Evolutionary conservation across 2,113 vertebrate genomes (phyloP), one percentile per base, ranked within the genome.

Genomic region (Anhinga anhinga): DNA sequence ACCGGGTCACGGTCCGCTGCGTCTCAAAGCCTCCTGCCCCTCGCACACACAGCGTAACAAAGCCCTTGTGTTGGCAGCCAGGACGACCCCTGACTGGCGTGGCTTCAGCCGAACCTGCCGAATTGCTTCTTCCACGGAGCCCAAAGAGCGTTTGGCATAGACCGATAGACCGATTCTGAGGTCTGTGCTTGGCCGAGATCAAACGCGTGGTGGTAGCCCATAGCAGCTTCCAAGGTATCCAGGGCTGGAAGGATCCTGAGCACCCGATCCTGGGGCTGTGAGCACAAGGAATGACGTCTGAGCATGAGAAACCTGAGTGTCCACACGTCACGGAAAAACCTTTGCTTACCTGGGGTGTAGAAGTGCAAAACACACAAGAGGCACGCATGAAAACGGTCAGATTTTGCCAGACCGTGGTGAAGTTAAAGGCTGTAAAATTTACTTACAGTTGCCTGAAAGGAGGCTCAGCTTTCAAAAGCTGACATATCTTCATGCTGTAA

Each of bases 351-450:
- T 13, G 29, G 23, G 45, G 18, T 25, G 40, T 21, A 40, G 30
- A 42, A 34, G 12, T 13, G 13, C n/a, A 55, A 38, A 62, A 14
- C 11, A 13, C 34, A 8, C 21, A 9, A 6, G 34, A 58, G 34
- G 13, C 0, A 0, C 2, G 5, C 6, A 2, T 5, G 40, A 18
- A 72, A 38, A 44, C 2, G 7, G 19, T 5, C 47, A 18, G 30
- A 40, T 55, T 62, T 73, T n/a, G 22, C 7, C 83, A 62, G n/a
- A 25, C n/a, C 7, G 1, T 6, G 7, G 36, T 4, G 47, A 45
- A 44, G 44, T 10, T 15, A 27, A 36, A 65, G 62, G 72, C 66
- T 83, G 88, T 27, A 49, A 34, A 40, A 87, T 59, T 38, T 40
- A 9, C 62, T 53, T 34, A 6, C 4, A 29, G 40, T 36, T 65